phyloP scores from a whole-genome alignment of 2,113 vertebrate species.

The Psophia crepitans region DNA sequence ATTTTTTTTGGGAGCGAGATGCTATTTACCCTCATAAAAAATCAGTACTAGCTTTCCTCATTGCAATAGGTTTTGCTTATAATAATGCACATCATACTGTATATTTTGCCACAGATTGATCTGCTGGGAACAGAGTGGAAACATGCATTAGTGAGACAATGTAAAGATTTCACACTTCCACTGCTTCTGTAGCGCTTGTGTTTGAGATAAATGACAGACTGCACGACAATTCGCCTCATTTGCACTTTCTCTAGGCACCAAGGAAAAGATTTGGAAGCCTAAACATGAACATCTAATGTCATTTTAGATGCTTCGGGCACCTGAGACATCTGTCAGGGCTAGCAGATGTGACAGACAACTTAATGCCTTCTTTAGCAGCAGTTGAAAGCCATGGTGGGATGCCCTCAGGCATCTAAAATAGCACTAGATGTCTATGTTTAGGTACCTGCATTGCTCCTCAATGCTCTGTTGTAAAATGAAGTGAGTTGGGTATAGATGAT shows the following conservation, averaged over 20 bases:
- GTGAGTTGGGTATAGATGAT: neutral
- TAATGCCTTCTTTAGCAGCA: conserved; percentile 16
- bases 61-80: neutral
- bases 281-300: conserved; percentile 15
- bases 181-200: neutral
- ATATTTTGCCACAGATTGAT: neutral
- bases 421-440: neutral
- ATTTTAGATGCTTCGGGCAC: conserved; percentile 25
- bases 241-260: neutral
- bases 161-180: conserved; percentile 18
- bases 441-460: neutral
- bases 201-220: conserved; percentile 6
- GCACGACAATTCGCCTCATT: neutral
- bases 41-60: neutral
- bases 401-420: neutral
- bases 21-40: neutral
- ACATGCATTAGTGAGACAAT: neutral
- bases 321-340: conserved; percentile 36
- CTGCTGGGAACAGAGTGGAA: neutral
- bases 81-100: neutral
- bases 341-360: conserved; percentile 43
- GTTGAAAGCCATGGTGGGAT: neutral
- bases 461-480: neutral
- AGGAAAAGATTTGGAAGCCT: neutral
- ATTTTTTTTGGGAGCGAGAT: neutral